These are phyloP conservation scores for Aegotheles bennettii DNA, from an alignment of 2,113 vertebrate species.

Conservation along the genomic window DNA sequence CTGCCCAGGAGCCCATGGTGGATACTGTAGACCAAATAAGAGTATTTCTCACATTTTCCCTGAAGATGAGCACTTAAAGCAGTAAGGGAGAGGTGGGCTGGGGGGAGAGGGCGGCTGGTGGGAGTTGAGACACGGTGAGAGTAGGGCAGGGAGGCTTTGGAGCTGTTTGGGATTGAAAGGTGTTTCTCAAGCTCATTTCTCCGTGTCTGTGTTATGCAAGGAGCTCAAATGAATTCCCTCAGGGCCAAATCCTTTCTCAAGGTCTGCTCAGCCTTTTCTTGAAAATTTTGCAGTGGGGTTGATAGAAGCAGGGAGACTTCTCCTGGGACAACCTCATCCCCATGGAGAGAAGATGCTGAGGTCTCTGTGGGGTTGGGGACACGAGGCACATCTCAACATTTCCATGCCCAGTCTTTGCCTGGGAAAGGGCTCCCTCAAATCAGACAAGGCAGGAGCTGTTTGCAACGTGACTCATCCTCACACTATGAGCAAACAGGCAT, in stretches of 20 bases:
- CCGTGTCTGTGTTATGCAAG: not conserved
- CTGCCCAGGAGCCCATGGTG: not conserved
- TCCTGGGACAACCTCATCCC: not conserved
- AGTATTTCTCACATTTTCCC: not conserved
- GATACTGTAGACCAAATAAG: not conserved
- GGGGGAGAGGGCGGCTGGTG: too few species aligned
- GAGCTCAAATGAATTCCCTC: not conserved
- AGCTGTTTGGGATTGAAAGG: not conserved
- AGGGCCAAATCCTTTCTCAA: not conserved
- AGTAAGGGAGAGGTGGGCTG: conserved; percentile 7
- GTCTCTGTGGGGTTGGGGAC: not conserved
- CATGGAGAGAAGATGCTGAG: not conserved
- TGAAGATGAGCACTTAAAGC: not conserved
- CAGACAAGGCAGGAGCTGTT: conserved; percentile 11
- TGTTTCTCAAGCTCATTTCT: not conserved
- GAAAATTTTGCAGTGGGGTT: not conserved
- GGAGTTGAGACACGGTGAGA: not conserved
- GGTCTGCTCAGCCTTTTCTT: not conserved
- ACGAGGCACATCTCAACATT: not conserved
- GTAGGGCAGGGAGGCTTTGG: not conserved
- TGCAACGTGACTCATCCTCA: not conserved
- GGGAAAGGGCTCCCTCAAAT: not conserved
- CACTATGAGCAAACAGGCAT: conserved; percentile 41
- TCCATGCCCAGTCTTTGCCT: not conserved
- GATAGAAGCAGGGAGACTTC: not conserved